phyloP scores from a whole-genome alignment of 2,113 vertebrate species.

The Hemiscyllium ocellatum region DNA sequence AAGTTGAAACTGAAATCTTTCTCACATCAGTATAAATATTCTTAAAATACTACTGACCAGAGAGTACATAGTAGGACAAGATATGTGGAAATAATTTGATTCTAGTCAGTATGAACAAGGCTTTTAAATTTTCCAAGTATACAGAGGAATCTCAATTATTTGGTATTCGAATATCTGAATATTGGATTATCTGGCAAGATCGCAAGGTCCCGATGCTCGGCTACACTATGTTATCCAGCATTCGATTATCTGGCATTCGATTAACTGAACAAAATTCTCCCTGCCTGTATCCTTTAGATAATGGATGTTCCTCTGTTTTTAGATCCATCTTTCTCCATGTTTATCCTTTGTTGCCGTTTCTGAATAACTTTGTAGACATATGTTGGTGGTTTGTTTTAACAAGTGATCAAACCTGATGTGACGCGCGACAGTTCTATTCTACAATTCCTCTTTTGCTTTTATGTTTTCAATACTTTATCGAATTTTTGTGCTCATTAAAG shows the following conservation, averaged over 20 bases:
- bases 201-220: too few relatives aligned
- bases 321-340: neutral
- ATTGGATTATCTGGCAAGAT: too few relatives aligned
- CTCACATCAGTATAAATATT: neutral
- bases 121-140: neutral
- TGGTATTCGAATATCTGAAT: too few relatives aligned
- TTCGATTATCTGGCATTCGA: too few relatives aligned
- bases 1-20: neutral
- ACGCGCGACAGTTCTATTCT: too few relatives aligned
- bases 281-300: too few relatives aligned
- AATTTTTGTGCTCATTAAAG: neutral
- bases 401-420: neutral
- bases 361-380: neutral
- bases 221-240: too few relatives aligned
- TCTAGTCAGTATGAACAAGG: neutral
- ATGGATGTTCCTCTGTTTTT: too few relatives aligned
- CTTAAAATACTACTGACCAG: neutral
- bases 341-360: neutral
- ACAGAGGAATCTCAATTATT: too few relatives aligned
- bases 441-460: neutral
- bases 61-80: neutral
- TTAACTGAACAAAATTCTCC: too few relatives aligned
- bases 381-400: neutral
- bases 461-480: neutral
- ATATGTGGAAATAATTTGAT: neutral